These are phyloP conservation scores for Agrochola litura DNA, from an alignment of 2,888 invertebrate genomes.

Conservation along the genomic window DNA sequence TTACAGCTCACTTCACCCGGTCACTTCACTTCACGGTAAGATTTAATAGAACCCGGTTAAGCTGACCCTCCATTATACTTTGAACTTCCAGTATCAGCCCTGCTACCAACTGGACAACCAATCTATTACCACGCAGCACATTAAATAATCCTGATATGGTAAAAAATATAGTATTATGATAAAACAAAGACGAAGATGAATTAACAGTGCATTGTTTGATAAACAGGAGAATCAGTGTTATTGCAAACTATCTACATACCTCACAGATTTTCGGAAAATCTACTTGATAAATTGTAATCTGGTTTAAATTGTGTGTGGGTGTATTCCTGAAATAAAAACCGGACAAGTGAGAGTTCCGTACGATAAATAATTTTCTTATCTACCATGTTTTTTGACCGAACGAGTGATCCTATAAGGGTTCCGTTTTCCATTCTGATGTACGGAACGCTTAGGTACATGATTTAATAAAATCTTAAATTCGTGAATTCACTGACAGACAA, in stretches of 20 bases:
- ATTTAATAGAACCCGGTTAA: background rate
- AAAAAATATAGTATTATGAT: background rate
- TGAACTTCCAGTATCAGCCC: background rate
- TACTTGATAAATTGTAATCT: too few species aligned
- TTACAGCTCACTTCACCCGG: background rate
- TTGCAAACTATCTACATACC: background rate
- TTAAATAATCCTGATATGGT: background rate
- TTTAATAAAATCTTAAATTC: too few species aligned
- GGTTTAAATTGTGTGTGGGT: too few species aligned
- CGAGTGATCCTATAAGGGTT: too few species aligned
- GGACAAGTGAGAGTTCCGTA: too few species aligned
- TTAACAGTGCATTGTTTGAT: background rate
- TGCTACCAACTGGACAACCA: background rate
- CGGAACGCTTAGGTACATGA: too few species aligned
- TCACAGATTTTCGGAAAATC: too few species aligned
- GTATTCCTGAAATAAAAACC: too few species aligned
- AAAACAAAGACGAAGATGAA: too few species aligned
- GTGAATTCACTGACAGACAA: background rate
- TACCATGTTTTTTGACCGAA: too few species aligned
- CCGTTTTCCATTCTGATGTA: too few species aligned
- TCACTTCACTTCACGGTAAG: background rate
- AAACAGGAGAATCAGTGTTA: background rate
- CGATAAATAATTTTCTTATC: too few species aligned
- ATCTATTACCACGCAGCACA: background rate
- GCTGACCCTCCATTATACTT: background rate